phyloP scores from a whole-genome alignment of 2,113 vertebrate species.

The Sinocyclocheilus maitianheensis region DNA sequence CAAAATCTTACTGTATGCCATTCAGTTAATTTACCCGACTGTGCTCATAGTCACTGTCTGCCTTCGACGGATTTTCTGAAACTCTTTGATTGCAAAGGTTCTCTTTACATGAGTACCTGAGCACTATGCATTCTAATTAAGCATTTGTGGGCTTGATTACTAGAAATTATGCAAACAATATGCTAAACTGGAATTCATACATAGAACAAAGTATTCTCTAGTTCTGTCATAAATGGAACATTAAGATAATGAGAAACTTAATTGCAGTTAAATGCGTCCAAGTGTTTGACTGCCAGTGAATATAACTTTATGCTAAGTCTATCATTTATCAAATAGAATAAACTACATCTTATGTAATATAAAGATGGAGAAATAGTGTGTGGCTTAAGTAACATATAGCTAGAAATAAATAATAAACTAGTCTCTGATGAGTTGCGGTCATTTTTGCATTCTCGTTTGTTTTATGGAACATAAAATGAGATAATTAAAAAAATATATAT shows the following conservation, averaged over 20 bases:
- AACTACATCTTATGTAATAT: too few species aligned
- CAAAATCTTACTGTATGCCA: neutral
- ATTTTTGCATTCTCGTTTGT: neutral
- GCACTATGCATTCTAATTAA: neutral
- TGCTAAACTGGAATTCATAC: neutral
- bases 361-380: too few species aligned
- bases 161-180: neutral
- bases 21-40: neutral
- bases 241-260: too few species aligned
- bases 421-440: neutral
- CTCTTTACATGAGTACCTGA: neutral
- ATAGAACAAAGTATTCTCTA: neutral
- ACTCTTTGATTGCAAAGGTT: neutral
- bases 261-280: neutral
- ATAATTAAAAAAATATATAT: neutral
- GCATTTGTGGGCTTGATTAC: neutral
- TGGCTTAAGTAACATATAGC: neutral
- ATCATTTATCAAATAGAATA: neutral
- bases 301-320: neutral
- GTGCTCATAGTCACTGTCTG: neutral
- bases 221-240: neutral
- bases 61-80: neutral
- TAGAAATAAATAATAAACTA: neutral
- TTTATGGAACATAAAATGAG: neutral
- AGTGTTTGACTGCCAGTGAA: neutral